Evolutionary conservation across 2,888 invertebrate genomes (phyloP), one percentile per base, ranked within the genome.

Genomic region (Chalcosyrphus nemorum): DNA sequence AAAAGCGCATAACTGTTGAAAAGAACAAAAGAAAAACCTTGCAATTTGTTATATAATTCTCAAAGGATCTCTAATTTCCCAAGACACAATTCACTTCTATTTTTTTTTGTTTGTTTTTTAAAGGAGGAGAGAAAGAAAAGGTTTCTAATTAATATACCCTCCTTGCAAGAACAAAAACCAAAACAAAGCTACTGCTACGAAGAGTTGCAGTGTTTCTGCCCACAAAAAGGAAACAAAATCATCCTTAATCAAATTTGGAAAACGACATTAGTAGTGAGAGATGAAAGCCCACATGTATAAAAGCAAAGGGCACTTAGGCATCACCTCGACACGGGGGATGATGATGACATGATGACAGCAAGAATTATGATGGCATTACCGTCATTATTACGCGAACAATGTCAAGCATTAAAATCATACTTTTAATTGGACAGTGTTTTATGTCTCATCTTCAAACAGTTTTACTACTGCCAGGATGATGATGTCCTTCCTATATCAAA

Each of bases 221-320:
- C 32, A 70, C 54, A 63, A 15, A 50, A 43, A 59, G 45, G 7
- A 59, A 57, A 72, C 11, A 35, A 32, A 56, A 76, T 71, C 70
- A 71, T 63, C 56, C 52, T 11, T 43, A 76, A 81, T 81, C 81
- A 54, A 81, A 81, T 81, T 71, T 65, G 38, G 45, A 15, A 76
- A 65, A 59, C 17, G 7, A 65, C 38, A 71, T 77, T 81, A 81
- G 52, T 1, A 11, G 43, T 65, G n/a, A 41, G 43, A 76, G 81
- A 81, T 81, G 54, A 77, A 81, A 81, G 81, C 59, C 41, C 38
- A 56, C 59, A 66, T 57, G 29, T 2, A 21, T 35, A 21, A 29
- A 2, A 43, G 41, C 29, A n/a, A 29, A 47, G 17, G n/a, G 32
- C 21, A 47, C 50, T 72, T 52, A 52, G 41, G 27, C 15, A n/a